Base-by-base conservation (phyloP, 53 echinoderm and acorn worm genomes). In the Apostichopus leukothele region DNA sequence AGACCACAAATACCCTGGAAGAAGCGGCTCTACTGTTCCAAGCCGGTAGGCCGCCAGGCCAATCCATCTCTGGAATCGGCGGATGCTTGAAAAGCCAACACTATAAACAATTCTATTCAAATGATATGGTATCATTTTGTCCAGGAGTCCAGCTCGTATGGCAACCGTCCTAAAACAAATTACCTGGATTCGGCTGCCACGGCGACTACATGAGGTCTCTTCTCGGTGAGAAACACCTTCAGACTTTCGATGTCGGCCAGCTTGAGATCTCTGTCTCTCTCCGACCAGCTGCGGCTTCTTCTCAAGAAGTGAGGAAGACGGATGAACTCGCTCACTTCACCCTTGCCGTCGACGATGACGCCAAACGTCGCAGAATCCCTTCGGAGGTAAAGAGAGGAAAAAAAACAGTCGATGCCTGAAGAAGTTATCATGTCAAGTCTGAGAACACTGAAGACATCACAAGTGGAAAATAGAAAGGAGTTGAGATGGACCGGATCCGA, bases 201-300 rank as follows among this genome's bases (percentile, higher is more conserved):
- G 51, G 94, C 99, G 50, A 98, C 86, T 9, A 98, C 99, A 86
- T 98, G 95, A 21, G 99, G 99, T 88, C 93, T 96, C 91, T 95
- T 94, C 50, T 76, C 89, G 18, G 91, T 90, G 76, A 98, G 79
- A 90, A 98, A 98, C 21, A 83, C 91, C 84, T 98, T 98, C 9
- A 98, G 83, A 9, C 93, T 89, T 14, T 98, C 95, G 14, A 98
- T 86, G 87, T 98, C 99, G 0, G 89, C 93, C 67, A 92, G 92
- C 83, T 98, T 98, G 21, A 98, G 91, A 60, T 98, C 99, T 19
- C 93, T 67, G 74, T 98, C 99, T 73, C 95, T 86, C 89, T 98
- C 94, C 50, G 75, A 93, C 91, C 83, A 92, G 88, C 94, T 93
- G 39, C 90, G 94, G 18, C 88, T 77, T 39, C 94, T 74, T 39